Base-by-base conservation (phyloP, 2,113 vertebrate genomes). In the Perca schrenkii region DNA sequence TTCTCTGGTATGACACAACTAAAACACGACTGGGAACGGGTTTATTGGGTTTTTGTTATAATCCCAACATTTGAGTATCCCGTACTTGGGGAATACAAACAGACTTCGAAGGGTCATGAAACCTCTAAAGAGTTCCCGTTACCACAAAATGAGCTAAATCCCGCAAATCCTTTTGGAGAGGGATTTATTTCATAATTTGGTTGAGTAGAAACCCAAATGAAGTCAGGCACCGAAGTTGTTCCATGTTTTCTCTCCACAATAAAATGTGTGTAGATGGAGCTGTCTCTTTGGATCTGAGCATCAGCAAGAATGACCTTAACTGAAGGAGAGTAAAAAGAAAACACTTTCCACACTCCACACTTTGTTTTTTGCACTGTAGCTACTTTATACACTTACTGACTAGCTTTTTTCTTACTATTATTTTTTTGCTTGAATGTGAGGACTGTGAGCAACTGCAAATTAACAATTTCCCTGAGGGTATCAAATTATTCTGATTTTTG, bases 121-220 rank as follows among this genome's bases (percentile, higher is more conserved):
- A 84, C 21, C 28, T 72, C 78, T 60, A 53, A 85, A 86, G 80
- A 65, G 79, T 87, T 91, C 86, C 75, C 4, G 65, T 82, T 43
- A 89, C 72, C 75, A 74, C 74, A 76, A 73, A 43, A 85, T 77
- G 46, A 85, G 64, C 66, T 72, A 34, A 85, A 76, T 76, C 36
- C 75, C 3, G 13, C 43, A 89, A 87, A 87, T 74, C 76, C 60
- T 79, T 69, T 22, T 4, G 34, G 16, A 53, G 28, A 43, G n/a
- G 15, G 22, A 65, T 25, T 71, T 31, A 62, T 82, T 88, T 86
- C 68, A 84, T 79, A 67, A 69, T 78, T 82, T 68, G 54, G 65
- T 65, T 36, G 21, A 57, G n/a, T 79, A 74, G 34, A 82, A 84
- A 79, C 19, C 58, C 6, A 74, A 83, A 77, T 49, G 5, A 77